Percentiles rank a stretch among this genome's conserved stretches.
phyloP scores from a whole-genome alignment of 2,113 vertebrate species.

The Phyllostomus hastatus region DNA sequence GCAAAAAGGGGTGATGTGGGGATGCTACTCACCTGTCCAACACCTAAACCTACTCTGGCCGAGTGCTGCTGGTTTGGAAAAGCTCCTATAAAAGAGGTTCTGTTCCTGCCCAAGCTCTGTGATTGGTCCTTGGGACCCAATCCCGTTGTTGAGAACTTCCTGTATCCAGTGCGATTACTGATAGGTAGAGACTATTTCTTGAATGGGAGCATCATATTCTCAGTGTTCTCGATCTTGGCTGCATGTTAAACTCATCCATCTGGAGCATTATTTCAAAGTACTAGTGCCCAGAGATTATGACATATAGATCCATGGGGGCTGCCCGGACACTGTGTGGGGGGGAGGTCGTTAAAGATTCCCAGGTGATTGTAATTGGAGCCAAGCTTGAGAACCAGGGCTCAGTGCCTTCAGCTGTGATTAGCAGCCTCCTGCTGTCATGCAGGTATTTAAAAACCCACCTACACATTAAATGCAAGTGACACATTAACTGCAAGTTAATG shows the following conservation, averaged over 20 bases:
- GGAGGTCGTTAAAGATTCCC: neutral
- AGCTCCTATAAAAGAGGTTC: neutral
- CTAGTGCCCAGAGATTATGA: neutral
- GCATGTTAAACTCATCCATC: neutral
- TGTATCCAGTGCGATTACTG: neutral
- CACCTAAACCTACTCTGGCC: accelerated
- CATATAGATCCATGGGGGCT: neutral
- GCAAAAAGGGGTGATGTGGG: no score
- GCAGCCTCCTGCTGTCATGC: neutral
- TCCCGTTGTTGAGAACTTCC: neutral
- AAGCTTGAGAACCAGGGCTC: neutral
- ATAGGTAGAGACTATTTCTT: neutral
- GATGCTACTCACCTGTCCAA: neutral
- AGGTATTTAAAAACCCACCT: neutral
- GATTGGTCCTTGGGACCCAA: neutral
- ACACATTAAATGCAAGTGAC: neutral
- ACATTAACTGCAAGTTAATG: neutral
- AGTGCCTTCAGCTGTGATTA: neutral
- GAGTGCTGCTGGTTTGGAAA: accelerated
- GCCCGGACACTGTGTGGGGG: neutral
- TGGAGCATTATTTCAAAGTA: neutral
- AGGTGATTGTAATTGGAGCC: neutral
- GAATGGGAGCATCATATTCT: neutral
- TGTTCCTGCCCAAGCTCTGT: neutral
- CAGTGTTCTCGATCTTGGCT: accelerated